Evolutionary conservation across 2,797 vertebrate genomes (phyloP).

Genomic region (Leuciscus waleckii): DNA sequence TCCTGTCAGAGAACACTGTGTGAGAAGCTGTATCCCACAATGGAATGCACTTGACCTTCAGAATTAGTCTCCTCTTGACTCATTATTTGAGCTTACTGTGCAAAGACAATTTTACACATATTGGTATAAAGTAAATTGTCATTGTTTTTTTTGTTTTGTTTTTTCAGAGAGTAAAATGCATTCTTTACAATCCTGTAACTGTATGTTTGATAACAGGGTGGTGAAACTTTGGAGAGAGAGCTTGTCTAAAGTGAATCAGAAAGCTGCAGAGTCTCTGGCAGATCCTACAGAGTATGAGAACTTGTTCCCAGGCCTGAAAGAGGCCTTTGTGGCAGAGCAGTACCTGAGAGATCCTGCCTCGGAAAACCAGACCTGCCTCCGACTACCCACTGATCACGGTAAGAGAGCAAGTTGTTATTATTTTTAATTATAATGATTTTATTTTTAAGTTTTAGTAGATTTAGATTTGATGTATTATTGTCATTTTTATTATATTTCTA

Average conservation of each 20-base stretch:
- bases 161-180: neutral
- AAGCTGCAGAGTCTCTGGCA: conserved; percentile 96
- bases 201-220: conserved; percentile 76
- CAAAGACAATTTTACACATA: neutral
- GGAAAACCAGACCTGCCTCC: conserved; percentile 83
- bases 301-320: conserved; percentile 94
- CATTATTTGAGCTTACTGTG: neutral
- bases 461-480: neutral
- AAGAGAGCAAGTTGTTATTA: conserved; percentile 61
- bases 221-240: conserved; percentile 96
- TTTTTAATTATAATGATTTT: too few relatives aligned
- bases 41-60: neutral
- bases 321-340: conserved; percentile 92
- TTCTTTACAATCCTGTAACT: neutral
- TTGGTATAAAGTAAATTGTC: neutral
- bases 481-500: neutral
- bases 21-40: neutral
- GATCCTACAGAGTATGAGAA: conserved; percentile 99
- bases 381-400: conserved; percentile 95
- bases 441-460: neutral
- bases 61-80: neutral
- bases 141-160: neutral
- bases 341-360: conserved; percentile 85
- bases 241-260: conserved; percentile 95
- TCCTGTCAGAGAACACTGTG: too few relatives aligned